These are phyloP conservation scores for Harpalus rubripes DNA, from an alignment of 2,888 invertebrate species.

Conservation along the genomic window DNA sequence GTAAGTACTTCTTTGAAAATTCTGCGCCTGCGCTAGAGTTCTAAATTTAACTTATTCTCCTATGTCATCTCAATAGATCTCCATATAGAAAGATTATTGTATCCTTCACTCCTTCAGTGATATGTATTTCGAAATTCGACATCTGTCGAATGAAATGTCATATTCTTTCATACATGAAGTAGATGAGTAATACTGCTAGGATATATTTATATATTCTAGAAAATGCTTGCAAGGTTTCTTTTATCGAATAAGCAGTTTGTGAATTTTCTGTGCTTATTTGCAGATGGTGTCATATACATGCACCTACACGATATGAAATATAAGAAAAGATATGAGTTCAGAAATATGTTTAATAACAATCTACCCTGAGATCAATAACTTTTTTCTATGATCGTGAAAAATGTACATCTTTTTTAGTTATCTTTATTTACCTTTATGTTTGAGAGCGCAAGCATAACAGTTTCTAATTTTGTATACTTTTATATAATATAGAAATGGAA, in stretches of 20 bases:
- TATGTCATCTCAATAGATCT: neutral
- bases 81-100: neutral
- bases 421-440: too few species aligned
- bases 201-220: neutral
- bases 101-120: neutral
- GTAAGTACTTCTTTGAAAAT: neutral
- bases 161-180: neutral
- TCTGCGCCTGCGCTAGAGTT: neutral
- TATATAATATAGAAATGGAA: too few species aligned
- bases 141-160: neutral
- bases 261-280: neutral
- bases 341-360: too few species aligned
- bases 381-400: too few species aligned
- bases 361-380: too few species aligned
- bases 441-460: too few species aligned
- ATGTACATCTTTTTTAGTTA: too few species aligned
- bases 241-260: neutral
- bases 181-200: neutral
- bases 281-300: neutral
- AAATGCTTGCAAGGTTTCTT: neutral
- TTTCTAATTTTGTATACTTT: too few species aligned
- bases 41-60: neutral
- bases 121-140: neutral
- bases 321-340: too few species aligned
- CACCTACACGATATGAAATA: neutral